Conservation (phyloP, 1,140 invertebrate species). For the Oryctes rhinoceros region DNA sequence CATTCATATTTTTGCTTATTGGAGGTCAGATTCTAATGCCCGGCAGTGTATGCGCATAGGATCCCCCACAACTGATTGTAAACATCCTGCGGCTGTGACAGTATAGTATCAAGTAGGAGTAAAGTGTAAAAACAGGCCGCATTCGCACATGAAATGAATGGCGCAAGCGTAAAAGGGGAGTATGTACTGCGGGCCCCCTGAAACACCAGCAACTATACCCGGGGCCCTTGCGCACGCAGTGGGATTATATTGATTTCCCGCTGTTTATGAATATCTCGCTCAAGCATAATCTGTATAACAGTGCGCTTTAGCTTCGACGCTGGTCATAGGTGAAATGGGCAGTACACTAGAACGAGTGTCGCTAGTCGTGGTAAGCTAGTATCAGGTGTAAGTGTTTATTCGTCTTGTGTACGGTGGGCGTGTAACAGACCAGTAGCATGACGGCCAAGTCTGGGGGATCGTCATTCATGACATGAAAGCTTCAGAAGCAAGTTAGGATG, state of each 20-base stretch:
- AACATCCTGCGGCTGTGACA: constrained; percentile 30
- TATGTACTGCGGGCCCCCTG: constrained; percentile 41
- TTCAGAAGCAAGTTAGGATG: constrained; percentile 51
- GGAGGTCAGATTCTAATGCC: too few species aligned
- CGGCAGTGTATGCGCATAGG: neutral
- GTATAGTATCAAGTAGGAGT: constrained; percentile 32
- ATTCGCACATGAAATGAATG: constrained; percentile 18
- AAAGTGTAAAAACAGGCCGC: constrained; percentile 25
- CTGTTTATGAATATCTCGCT: constrained; percentile 26
- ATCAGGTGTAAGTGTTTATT: constrained; percentile 45
- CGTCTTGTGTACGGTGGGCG: constrained; percentile 43
- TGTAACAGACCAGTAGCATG: constrained; percentile 50
- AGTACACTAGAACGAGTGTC: constrained; percentile 49
- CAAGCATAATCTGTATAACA: constrained; percentile 12
- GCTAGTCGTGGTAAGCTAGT: constrained; percentile 52
- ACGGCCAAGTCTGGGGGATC: constrained; percentile 55
- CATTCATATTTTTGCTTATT: too few species aligned
- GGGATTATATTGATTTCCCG: constrained; percentile 41
- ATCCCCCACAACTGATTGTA: constrained; percentile 8
- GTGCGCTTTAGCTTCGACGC: constrained; percentile 2
- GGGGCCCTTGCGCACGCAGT: constrained; percentile 41
- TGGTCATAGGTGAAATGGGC: constrained; percentile 48
- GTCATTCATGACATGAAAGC: constrained; percentile 51
- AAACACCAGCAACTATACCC: constrained; percentile 43
- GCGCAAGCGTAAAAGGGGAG: constrained; percentile 31